Evolutionary conservation across 2,797 vertebrate species (phyloP), one percentile per base, ranked within the genome.

Genomic region (Onychomys torridus): DNA sequence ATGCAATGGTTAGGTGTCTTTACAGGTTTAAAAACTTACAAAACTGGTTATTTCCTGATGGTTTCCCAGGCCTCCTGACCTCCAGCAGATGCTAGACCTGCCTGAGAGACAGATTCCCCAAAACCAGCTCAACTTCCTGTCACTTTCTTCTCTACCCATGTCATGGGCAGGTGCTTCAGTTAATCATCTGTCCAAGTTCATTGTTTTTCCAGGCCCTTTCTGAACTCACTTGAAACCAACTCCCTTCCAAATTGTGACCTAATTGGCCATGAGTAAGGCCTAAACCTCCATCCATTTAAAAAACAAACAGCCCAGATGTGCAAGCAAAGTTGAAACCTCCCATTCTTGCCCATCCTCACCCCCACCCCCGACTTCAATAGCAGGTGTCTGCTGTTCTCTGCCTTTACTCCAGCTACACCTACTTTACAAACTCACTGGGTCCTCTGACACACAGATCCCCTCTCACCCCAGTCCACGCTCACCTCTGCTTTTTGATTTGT

Each of bases 101-200:
- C 49, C 79, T 43, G 55, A 34, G 32, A 32, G 55, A 12, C 0
- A 13, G 40, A 12, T 63, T 16, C 5, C 40, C 63, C 32, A 1
- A 1, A 52, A 34, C 69, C 34, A 17, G 55, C 19, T 2, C 3
- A 1, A 2, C 1, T 0, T 12, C 14, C 69, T 12, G 67, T 29
- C 27, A 11, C 34, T 78, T 43, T 16, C 43, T 32, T 17, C 43
- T 10, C n/a, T 2, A 4, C 37, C 43, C 4, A 9, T 0, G 1
- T 4, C 17, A 37, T 23, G 19, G 29, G 23, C 2, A 46, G 27
- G 7, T 12, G 2, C 9, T 55, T 32, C 57, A 57, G 29, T 27
- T 37, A 23, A 85, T 40, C 16, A 61, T 34, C 49, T 59, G 2
- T 59, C 46, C 29, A 43, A 0, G 8, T 25, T 25, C 69, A 23